Base-by-base conservation (phyloP, 2,888 invertebrate species). In the Hirtodrosophila trivittata region DNA sequence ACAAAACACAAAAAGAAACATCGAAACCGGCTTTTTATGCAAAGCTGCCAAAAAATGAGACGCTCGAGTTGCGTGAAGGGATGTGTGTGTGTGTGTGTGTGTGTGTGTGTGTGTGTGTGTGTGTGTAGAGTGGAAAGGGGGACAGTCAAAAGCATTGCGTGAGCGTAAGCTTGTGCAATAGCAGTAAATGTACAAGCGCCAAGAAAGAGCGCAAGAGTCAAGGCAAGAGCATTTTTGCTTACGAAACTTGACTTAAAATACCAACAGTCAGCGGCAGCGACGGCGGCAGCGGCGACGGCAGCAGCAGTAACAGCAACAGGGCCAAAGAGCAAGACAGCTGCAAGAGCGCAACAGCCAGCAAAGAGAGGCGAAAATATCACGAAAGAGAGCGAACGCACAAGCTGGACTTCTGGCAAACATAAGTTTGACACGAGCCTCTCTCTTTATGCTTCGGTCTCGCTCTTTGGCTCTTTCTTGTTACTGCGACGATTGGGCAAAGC, bases 11-110 rank as follows among this genome's bases (percentile, higher is more conserved):
- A 39, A 8, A 42, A n/a, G 52, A 35, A 51, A 54, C 57, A 69
- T 50, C 33, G 43, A 85, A 86, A 80, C 80, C 80, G 80, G 80
- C 86, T 80, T 86, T 82, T 74, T 80, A 80, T 80, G 86, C 80
- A 80, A 80, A 80, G 66, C 86, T 75, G 69, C 69, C 78, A 82
- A 77, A 37, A 45, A 58, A 37, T 59, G 54, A 65, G 30, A 28
- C 14, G 45, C 33, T 41, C 1, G 12, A 30, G 8, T 10, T 16
- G 6, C 3, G 16, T 7, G 1, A 5, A 1, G 6, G 14, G 7
- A 28, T 28, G 42, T 13, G 8, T 30, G 14, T 28, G 13, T 14
- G 43, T 5, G 16, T 2, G 16, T 18, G 18, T 25, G 26, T 10
- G 10, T n/a, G 26, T 26, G 30, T 7, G 30, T 13, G 32, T 14